Evolutionary conservation across 1,140 invertebrate species (phyloP), one percentile per base, ranked within the genome.

Genomic region (Conus betulinus): DNA sequence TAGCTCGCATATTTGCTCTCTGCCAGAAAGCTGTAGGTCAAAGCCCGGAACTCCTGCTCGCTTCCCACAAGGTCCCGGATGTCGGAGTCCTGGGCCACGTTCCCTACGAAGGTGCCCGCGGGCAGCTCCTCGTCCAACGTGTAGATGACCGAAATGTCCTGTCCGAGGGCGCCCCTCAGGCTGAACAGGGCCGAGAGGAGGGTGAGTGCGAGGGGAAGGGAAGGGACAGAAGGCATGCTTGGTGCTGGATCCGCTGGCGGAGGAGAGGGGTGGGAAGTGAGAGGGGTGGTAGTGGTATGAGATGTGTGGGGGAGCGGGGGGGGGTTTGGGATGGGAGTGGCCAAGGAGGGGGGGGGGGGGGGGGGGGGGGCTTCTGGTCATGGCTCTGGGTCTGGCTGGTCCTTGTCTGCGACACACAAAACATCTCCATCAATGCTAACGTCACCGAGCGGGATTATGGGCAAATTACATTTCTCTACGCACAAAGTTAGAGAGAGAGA

Each of bases 1-100:
- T 90, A 86, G 55, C 53, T 87, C 97, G 5, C 97, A 15, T 8
- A 8, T 8, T 15, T 15, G 67, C 67, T 23, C 17, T 11, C 67
- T 2, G 89, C 90, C n/a, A 93, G 87, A 55, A 93, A 92, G 27
- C 89, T 92, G 85, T 91, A 93, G 25, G 90, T 87, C 27, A 93
- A 79, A 78, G 91, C 90, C 82, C 74, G 51, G 84, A 92, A 90
- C 63, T 91, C 90, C 85, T 85, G 52, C 53, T 83, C 85, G 39
- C 89, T 88, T 1, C 74, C 83, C 15, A 90, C 90, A 27, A 90
- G 71, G 25, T 91, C 88, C 52, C 74, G 84, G 15, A 93, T 88
- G 52, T 90, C 89, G 17, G 91, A 89, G 76, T 91, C 91, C 8
- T 86, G 71, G 25, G 90, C 88, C 15, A 93, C 86, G 85, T 91